Evolutionary conservation across 2,113 vertebrate species (phyloP), one percentile per base, ranked within the genome.

Genomic region (Pollimyrus isidori): DNA sequence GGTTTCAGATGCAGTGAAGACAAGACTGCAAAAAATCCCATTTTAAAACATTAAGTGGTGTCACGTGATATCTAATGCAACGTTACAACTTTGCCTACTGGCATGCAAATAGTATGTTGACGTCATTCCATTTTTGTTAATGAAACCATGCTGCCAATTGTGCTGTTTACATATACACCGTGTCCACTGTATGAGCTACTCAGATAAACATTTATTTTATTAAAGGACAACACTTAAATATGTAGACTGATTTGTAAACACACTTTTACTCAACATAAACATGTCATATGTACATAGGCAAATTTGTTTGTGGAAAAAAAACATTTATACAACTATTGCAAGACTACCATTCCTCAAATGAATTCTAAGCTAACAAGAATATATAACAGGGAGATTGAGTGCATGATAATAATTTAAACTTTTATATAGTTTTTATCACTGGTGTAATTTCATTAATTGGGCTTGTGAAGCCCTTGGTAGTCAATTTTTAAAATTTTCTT

Each of bases 161-260:
- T 39, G 23, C 13, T 26, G 85, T 21, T 84, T 53, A 56, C 85
- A 87, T 87, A 35, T 87, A 53, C 23, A 87, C 85, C n/a, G 30
- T 53, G 50, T 87, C 48, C 48, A 87, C 11, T 21, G 13, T 53
- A 53, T 35, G 85, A 87, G 17, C 45, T 35, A 30, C 7, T 49
- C 26, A 56, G 15, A 53, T 35, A 87, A 87, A 87, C 48, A 87
- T 53, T 53, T 87, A 53, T 87, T 53, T 84, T 53, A 87, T 53
- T 52, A 87, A 84, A 84, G 39, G 82, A 87, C 50, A 53, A 87
- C 85, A 87, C 48, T 87, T 87, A 87, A 87, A 87, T 35, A 39
- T 49, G 48, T 53, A 52, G 26, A 53, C 26, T 53, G 46, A 49
- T 30, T 26, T 19, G 19, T 56, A 84, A 84, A 84, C 45, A 84